Evolutionary conservation across 2,888 invertebrate genomes (phyloP), one percentile per base, ranked within the genome.

Genomic region (Drosophila infuscata): DNA sequence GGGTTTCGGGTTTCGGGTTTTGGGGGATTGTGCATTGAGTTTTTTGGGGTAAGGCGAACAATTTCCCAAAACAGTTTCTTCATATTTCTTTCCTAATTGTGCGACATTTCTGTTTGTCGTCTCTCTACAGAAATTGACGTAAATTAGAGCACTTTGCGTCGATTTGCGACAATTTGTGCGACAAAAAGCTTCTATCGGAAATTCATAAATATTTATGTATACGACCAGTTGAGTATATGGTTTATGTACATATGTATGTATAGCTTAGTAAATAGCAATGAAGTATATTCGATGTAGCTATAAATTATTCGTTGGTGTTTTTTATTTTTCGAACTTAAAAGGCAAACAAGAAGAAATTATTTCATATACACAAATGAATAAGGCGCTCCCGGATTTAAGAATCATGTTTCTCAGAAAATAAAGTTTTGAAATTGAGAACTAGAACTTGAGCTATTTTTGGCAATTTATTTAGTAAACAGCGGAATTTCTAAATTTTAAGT

Each of bases 51-150:
- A 67, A 33, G 70, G 20, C 66, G 7, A 59, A 41, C 86, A 78
- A 83, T 82, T 73, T 61, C 61, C 61, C 36, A 66, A 61, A 72
- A 76, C 77, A 70, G 64, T 74, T 78, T 56, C 56, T 56, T 84
- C 85, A 88, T 88, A 83, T 89, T 85, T 88, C 88, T 83, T 79
- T 81, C 79, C 81, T 88, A 89, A 85, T 89, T 85, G 85, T 78
- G 76, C 85, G 54, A 76, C 82, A 82, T 78, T 82, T 80, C 74
- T 64, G 68, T 69, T 20, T 38, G 35, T 84, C 74, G 72, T 81
- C 81, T 82, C 70, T 49, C 38, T n/a, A 11, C 49, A 46, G 66
- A 88, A 89, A 79, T 81, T 79, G 88, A 90, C 84, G 89, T 89
- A 90, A 88, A 88, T 88, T 88, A 78, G 78, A 85, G 82, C 82